These are phyloP conservation scores for Phaenicophaeus curvirostris DNA, from an alignment of 2,797 vertebrate species.

Conservation along the genomic window DNA sequence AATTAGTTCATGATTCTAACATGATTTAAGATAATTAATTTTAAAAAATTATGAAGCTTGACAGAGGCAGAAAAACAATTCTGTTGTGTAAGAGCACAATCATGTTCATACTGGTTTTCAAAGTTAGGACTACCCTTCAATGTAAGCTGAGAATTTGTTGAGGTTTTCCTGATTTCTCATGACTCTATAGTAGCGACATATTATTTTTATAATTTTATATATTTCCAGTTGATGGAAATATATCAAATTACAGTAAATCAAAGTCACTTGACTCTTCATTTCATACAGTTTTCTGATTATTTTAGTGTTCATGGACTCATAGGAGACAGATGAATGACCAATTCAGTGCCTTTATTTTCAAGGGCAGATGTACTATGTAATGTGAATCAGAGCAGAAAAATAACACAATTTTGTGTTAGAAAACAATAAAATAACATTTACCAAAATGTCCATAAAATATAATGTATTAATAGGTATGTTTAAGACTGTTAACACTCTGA, in stretches of 20 bases:
- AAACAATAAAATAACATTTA: neutral
- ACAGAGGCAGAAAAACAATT: neutral
- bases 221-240: neutral
- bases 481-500: neutral
- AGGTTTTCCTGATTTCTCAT: neutral
- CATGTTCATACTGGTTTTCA: neutral
- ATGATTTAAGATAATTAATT: neutral
- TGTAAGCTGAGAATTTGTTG: neutral
- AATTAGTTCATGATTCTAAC: neutral
- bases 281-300: neutral
- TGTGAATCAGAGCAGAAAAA: neutral
- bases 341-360: neutral
- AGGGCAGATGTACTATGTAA: neutral
- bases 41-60: neutral
- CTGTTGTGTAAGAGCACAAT: neutral
- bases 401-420: neutral
- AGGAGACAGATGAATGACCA: neutral
- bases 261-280: neutral
- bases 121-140: neutral
- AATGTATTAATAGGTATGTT: neutral
- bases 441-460: neutral
- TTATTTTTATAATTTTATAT: no score
- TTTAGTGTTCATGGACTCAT: neutral
- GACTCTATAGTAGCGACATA: neutral
- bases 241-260: neutral